Evolutionary conservation across 1,140 invertebrate species (phyloP).

Genomic region (Chrysoperla carnea): DNA sequence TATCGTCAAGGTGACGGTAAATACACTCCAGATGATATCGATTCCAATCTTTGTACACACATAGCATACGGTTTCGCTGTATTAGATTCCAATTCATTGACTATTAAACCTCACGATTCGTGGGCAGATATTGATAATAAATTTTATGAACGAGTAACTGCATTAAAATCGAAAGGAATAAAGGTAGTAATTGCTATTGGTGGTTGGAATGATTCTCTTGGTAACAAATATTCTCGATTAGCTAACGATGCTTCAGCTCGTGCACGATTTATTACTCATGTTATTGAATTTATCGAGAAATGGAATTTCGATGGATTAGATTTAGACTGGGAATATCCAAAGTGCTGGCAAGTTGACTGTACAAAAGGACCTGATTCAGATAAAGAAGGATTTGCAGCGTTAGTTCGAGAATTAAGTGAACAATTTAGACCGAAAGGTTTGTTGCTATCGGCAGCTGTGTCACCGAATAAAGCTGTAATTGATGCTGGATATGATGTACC

Average conservation of each 20-base stretch:
- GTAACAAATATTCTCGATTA: constrained; percentile 40
- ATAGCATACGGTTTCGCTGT: constrained; percentile 57
- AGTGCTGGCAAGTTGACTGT: constrained; percentile 39
- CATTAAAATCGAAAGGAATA: constrained; percentile 33
- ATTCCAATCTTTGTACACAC: constrained; percentile 49
- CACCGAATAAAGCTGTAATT: constrained; percentile 64
- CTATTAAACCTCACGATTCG: constrained; percentile 38
- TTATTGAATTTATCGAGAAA: constrained; percentile 38
- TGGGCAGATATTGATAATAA: constrained; percentile 50
- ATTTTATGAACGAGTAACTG: constrained; percentile 43
- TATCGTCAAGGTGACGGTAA: constrained; percentile 46
- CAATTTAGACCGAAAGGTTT: constrained; percentile 52
- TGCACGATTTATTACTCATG: constrained; percentile 35
- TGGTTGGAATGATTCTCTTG: constrained; percentile 51
- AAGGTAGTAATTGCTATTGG: constrained; percentile 52
- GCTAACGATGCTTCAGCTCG: constrained; percentile 34
- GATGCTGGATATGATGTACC: constrained; percentile 66
- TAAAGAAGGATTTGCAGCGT: constrained; percentile 50
- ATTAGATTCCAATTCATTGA: constrained; percentile 31
- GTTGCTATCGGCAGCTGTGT: constrained; percentile 65
- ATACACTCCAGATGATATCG: constrained; percentile 44
- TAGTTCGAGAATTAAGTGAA: constrained; percentile 49
- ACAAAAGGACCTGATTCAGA: constrained; percentile 55
- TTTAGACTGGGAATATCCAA: constrained; percentile 55
- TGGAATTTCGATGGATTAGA: constrained; percentile 52